phyloP scores from a whole-genome alignment of 2,888 invertebrate species.

The Xylophagus ater region DNA sequence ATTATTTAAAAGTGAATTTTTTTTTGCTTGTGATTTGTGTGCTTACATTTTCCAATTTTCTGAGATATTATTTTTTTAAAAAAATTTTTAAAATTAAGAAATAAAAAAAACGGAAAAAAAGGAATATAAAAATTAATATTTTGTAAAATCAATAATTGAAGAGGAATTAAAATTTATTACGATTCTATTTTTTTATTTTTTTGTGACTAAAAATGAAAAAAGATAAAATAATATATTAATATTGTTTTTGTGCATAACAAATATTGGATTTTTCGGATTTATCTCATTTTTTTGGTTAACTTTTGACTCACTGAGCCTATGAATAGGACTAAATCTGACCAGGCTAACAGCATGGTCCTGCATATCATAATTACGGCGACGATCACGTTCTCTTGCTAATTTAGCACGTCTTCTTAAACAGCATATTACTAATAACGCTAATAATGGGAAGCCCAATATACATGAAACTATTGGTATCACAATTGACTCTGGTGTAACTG shows the following conservation, averaged over 20 bases:
- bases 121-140: too few relatives aligned
- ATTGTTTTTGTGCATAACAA: background rate
- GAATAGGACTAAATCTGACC: conserved; percentile 63
- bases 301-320: conserved; percentile 52
- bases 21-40: too few relatives aligned
- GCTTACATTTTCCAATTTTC: too few relatives aligned
- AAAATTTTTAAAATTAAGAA: too few relatives aligned
- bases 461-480: conserved; percentile 82
- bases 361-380: conserved; percentile 68
- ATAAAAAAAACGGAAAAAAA: too few relatives aligned
- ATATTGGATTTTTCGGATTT: conserved; percentile 4
- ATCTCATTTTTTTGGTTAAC: conserved; percentile 17
- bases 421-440: conserved; percentile 78
- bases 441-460: conserved; percentile 77
- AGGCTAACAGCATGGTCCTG: conserved; percentile 75
- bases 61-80: too few relatives aligned
- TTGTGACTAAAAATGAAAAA: conserved; percentile 3
- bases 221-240: conserved; percentile 1
- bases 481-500: conserved; percentile 80
- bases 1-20: too few relatives aligned
- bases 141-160: too few relatives aligned
- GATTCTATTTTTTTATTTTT: background rate
- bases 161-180: too few relatives aligned
- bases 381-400: conserved; percentile 68
- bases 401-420: conserved; percentile 74